These are phyloP conservation scores for Peromyscus leucopus DNA, from an alignment of 2,113 vertebrate species.

Conservation along the genomic window DNA sequence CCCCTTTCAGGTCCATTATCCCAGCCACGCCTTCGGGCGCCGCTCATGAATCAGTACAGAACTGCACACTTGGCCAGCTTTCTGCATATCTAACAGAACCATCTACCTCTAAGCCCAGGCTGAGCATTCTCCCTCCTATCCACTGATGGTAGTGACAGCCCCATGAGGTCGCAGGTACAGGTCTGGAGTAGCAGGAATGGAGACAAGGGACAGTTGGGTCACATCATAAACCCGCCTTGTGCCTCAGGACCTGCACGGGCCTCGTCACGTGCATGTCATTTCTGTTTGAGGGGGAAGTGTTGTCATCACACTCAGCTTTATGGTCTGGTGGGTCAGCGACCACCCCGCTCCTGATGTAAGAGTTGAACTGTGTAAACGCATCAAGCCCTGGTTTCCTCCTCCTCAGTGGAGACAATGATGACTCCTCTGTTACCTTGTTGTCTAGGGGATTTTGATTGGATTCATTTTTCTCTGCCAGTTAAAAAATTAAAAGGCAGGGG, in stretches of 20 bases:
- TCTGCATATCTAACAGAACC: background rate
- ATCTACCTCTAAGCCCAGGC: background rate
- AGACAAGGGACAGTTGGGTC: background rate
- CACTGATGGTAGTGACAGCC: background rate
- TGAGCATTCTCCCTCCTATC: background rate
- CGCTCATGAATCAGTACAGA: background rate
- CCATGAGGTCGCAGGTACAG: background rate
- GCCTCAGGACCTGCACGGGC: background rate
- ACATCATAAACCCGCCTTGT: background rate
- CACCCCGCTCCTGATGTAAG: background rate
- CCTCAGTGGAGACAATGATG: background rate
- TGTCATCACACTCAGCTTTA: background rate
- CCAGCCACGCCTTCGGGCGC: background rate
- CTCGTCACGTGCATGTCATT: too few relatives aligned
- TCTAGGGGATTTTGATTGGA: background rate
- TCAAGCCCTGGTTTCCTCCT: background rate
- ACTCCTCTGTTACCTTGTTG: background rate
- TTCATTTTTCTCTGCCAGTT: background rate
- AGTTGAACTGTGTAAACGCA: background rate
- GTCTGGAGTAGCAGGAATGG: background rate
- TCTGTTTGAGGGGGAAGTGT: background rate
- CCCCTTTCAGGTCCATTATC: background rate
- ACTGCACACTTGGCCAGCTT: background rate
- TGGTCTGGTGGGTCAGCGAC: background rate
- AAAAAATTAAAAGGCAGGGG: background rate